Evolutionary conservation across 2,113 vertebrate genomes (phyloP).

Genomic region (Spermophilus dauricus): DNA sequence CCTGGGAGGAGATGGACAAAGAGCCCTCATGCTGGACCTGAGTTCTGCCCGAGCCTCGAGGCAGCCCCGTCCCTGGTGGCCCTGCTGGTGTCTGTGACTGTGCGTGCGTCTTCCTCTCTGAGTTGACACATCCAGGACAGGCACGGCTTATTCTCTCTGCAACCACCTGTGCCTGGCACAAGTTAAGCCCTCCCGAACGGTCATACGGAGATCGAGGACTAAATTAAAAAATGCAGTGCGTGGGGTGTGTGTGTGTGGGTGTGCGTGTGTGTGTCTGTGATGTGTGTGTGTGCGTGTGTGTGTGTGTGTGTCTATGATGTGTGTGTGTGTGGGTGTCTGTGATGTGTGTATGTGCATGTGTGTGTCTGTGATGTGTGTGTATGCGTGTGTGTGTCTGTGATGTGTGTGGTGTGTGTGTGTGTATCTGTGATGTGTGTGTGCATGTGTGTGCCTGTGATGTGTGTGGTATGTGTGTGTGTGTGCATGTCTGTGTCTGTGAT

Average conservation of each 20-base stretch:
- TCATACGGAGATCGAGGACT: neutral
- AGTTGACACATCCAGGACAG: neutral
- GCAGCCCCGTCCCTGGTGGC: neutral
- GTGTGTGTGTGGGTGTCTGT: neutral
- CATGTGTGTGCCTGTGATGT: no score
- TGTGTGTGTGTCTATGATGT: no score
- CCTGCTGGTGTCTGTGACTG: neutral
- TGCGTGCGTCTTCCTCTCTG: neutral
- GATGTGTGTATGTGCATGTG: neutral
- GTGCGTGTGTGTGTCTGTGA: no score
- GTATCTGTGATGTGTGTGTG: no score
- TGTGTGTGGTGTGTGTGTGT: no score
- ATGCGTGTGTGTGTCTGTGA: neutral
- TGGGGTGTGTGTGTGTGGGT: no score
- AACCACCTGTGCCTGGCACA: neutral
- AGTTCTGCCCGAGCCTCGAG: neutral
- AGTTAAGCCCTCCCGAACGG: neutral
- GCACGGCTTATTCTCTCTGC: neutral
- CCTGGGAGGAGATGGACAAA: neutral
- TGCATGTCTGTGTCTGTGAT: no score
- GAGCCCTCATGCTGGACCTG: no score
- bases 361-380: no score
- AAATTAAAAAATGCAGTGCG: neutral
- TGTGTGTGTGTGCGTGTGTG: no score
- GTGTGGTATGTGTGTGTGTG: no score